A percentile compares a stretch with the other conserved stretches of the same genome.
These are phyloP conservation scores for Enteromius anoplus DNA, from an alignment of 2,797 vertebrate species.

Conservation along the genomic window DNA sequence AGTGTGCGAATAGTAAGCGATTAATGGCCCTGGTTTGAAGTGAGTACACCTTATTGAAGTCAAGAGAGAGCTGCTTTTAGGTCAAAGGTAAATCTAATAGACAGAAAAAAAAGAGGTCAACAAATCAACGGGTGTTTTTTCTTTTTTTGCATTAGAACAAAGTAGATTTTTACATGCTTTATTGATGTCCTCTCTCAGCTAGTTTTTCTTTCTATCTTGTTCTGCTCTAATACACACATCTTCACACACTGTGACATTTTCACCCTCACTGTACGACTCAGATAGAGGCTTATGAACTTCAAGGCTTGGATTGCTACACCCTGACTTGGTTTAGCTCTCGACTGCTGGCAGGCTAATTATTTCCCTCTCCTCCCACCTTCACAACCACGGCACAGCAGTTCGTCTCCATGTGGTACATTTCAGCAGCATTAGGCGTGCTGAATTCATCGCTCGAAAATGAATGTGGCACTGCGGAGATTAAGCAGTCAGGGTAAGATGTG, in stretches of 20 bases:
- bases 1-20: background rate
- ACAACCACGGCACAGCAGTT: background rate
- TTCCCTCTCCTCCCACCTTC: constrained; percentile 24
- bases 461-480: constrained; percentile 23
- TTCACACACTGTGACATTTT: constrained; percentile 18
- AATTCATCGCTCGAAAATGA: constrained; percentile 1
- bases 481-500: constrained; percentile 4
- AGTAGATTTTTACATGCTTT: constrained; percentile 27
- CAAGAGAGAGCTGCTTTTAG: constrained; percentile 2
- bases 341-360: constrained; percentile 32
- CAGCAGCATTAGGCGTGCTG: background rate
- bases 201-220: background rate
- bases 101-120: background rate
- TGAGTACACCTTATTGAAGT: background rate
- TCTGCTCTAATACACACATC: constrained; percentile 15
- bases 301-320: constrained; percentile 22
- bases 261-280: constrained; percentile 5
- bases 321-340: constrained; percentile 31
- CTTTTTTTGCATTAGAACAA: background rate
- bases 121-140: background rate
- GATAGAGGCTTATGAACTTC: constrained; percentile 26
- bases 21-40: constrained; percentile 12
- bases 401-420: background rate
- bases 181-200: constrained; percentile 27
- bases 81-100: background rate